Conservation (phyloP, 92 coral and sea anemone species). For the Epizoanthus fatuus region DNA sequence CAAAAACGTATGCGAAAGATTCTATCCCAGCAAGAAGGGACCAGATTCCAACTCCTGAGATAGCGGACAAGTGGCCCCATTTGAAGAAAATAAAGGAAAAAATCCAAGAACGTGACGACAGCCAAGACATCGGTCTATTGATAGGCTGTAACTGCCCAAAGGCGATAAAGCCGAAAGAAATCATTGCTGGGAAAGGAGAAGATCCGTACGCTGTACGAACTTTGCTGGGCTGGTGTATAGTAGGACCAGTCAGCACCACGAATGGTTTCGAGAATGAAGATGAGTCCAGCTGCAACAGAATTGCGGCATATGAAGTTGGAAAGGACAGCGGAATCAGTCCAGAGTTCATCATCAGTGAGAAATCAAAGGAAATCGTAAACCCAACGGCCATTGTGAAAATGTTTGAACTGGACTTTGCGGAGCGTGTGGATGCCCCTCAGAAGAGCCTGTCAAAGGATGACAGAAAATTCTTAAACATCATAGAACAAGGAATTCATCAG, state of each 20-base stretch:
- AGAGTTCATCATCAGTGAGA: neutral
- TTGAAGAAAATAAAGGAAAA: constrained; percentile 4
- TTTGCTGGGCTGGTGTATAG: constrained; percentile 45
- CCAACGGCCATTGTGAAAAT: constrained; percentile 38
- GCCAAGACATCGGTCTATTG: constrained; percentile 7
- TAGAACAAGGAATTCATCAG: constrained; percentile 16
- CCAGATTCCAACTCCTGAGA: constrained; percentile 60
- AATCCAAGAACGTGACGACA: constrained; percentile 9
- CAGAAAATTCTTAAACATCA: constrained; percentile 44
- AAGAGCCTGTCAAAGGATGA: constrained; percentile 28
- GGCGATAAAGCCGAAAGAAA: constrained; percentile 54
- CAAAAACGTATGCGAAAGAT: constrained; percentile 31
- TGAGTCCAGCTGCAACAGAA: constrained; percentile 7
- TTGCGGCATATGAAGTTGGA: constrained; percentile 28
- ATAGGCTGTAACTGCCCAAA: constrained; percentile 49
- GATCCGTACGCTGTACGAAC: constrained; percentile 56
- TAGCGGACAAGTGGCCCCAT: constrained; percentile 48
- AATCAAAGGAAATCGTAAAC: constrained; percentile 50
- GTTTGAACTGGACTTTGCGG: constrained; percentile 61
- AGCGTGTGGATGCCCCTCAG: neutral
- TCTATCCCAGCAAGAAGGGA: constrained; percentile 25
- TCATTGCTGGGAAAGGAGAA: constrained; percentile 38
- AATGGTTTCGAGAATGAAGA: neutral
- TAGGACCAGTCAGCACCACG: constrained; percentile 30
- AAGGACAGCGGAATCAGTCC: neutral